phyloP scores from a whole-genome alignment of 2,888 invertebrate genomes.

The Panorpa germanica region DNA sequence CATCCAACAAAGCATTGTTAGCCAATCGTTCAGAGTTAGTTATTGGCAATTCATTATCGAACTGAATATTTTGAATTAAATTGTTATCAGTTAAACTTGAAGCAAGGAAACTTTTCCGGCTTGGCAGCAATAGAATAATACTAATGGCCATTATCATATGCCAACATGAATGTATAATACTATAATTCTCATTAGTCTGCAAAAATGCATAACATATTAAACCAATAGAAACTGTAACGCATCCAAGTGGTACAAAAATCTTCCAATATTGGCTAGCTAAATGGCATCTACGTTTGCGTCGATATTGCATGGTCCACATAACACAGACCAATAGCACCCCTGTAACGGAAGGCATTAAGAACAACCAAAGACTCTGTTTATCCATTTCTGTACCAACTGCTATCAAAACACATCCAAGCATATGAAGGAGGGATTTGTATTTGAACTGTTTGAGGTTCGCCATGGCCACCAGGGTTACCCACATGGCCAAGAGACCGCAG shows the following conservation, averaged over 20 bases:
- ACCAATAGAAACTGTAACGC: constrained; percentile 48
- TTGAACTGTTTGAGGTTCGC: constrained; percentile 46
- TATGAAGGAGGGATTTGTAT: constrained; percentile 40
- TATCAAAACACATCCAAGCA: constrained; percentile 58
- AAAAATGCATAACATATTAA: constrained; percentile 66
- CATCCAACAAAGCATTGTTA: no score
- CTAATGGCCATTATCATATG: constrained; percentile 70
- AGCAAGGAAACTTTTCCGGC: constrained; percentile 35
- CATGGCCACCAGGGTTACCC: constrained; percentile 79
- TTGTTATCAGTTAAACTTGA: no score
- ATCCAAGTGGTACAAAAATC: constrained; percentile 45
- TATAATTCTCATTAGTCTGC: constrained; percentile 76
- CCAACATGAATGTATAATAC: constrained; percentile 77
- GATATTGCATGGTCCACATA: constrained; percentile 56
- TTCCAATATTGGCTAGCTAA: constrained; percentile 43
- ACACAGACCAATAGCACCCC: constrained; percentile 44
- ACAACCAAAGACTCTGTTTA: constrained; percentile 63
- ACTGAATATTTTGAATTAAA: no score
- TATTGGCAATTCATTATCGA: no score
- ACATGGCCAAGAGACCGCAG: constrained; percentile 68
- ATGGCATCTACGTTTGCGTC: constrained; percentile 32
- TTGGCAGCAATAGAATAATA: constrained; percentile 62
- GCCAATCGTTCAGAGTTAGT: no score
- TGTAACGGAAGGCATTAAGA: constrained; percentile 50
- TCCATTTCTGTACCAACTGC: constrained; percentile 68